Evolutionary conservation across 2,113 vertebrate genomes (phyloP), one percentile per base, ranked within the genome.

Genomic region (Oxygymnocypris stewartii): DNA sequence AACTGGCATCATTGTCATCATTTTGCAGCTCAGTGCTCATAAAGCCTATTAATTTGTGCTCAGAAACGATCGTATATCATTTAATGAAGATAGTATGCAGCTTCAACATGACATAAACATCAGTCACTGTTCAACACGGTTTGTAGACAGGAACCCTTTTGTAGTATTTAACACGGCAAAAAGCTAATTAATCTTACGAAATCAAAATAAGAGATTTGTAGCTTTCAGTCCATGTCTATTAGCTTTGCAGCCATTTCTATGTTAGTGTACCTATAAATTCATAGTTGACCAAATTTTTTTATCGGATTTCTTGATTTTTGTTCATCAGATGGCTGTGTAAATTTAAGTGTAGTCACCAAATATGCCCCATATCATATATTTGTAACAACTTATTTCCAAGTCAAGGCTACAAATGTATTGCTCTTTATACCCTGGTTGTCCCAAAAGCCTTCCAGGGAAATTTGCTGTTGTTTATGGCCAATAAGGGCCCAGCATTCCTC

Each of bases 1-100:
- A 83, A 69, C 76, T 74, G 74, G 25, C 63, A 74, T 74, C 47
- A 57, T 37, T 61, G 18, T 85, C 74, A 87, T 73, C 75, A 31
- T 75, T 85, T 87, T 83, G 47, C 20, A 88, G 74, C 25, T 42
- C 73, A 67, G 11, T 28, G 42, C 75, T 82, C 40, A 87, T 84
- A 84, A 82, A 69, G 40, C 31, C 69, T 82, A 88, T 87, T 87
- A 84, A 88, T 80, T 79, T 86, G n/a, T 71, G 59, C 31, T 47
- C 18, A 37, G 25, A 76, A 57, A 77, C 61, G 35, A 77, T 37
- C 40, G 44, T 85, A 28, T 40, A 82, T 88, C 77, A 85, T 57
- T n/a, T 76, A 12, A 73, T 59, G 49, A 65, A 73, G 63, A 77
- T 82, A 82, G 57, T 47, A 84, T 63, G 57, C 49, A 74, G 47